A percentile compares a stretch with the other conserved stretches of the same genome.
phyloP scores from a whole-genome alignment of 1,140 invertebrate genomes.

The Cyrtorhinus lividipennis region DNA sequence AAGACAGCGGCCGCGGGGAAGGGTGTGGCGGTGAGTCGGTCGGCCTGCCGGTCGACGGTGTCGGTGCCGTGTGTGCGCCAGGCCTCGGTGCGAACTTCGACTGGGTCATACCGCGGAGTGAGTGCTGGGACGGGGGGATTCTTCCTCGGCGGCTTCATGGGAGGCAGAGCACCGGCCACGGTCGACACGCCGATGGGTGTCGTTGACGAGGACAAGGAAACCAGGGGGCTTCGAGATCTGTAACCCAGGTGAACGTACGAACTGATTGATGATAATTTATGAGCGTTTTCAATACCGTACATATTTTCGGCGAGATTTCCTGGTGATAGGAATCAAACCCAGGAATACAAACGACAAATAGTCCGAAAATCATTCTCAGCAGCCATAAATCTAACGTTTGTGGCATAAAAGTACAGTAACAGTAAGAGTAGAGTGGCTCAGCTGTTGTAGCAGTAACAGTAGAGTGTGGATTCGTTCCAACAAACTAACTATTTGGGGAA shows the following conservation, averaged over 20 bases:
- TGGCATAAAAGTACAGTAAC: too few relatives aligned
- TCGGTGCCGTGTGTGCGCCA: conserved; percentile 63
- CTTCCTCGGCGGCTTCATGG: conserved; percentile 19
- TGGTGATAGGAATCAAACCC: too few relatives aligned
- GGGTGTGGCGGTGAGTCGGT: not conserved
- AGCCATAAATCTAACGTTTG: too few relatives aligned
- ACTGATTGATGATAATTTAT: too few relatives aligned
- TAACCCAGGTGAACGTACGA: not conserved
- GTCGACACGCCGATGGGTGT: not conserved
- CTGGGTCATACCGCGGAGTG: conserved; percentile 51
- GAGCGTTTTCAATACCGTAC: too few relatives aligned
- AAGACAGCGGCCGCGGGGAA: not conserved
- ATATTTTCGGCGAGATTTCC: too few relatives aligned
- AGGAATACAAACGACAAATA: too few relatives aligned
- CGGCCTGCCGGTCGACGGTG: conserved; percentile 26
- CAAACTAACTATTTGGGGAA: too few relatives aligned
- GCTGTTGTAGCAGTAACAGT: too few relatives aligned
- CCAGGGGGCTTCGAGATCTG: conserved; percentile 12
- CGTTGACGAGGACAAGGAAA: conserved; percentile 4
- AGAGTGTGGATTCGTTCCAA: too few relatives aligned
- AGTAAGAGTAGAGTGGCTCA: too few relatives aligned
- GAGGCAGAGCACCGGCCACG: not conserved
- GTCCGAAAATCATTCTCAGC: too few relatives aligned
- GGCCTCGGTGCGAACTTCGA: conserved; percentile 52
- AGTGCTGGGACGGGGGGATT: conserved; percentile 42